phyloP scores from a whole-genome alignment of 2,113 vertebrate genomes.

The Petrocephalus microphthalmus region DNA sequence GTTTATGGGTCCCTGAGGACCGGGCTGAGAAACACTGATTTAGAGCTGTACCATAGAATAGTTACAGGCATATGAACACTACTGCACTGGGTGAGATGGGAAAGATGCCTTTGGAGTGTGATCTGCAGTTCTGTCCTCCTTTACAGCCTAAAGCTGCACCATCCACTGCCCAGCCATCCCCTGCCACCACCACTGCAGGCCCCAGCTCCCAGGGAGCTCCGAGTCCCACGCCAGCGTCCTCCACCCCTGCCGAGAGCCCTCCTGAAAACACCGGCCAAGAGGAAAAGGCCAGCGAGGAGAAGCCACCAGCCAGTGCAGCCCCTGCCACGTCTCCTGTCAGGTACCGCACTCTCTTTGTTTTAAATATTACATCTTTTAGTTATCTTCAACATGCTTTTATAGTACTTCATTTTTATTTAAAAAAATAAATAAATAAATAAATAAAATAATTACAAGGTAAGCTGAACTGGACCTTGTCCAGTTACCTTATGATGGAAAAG shows the following conservation, averaged over 20 bases:
- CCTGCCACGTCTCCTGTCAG: conserved; percentile 50
- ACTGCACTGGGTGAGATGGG: not conserved
- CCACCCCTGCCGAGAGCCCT: conserved; percentile 52
- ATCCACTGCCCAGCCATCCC: conserved; percentile 54
- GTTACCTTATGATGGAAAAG: not conserved
- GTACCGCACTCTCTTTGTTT: conserved; percentile 34
- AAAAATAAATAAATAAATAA: not conserved
- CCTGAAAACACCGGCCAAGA: conserved; percentile 56
- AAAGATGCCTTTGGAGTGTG: not conserved
- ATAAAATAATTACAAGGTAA: not conserved
- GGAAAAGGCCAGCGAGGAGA: conserved; percentile 62
- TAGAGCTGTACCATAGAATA: not conserved
- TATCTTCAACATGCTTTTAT: not conserved
- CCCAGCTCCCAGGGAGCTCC: conserved; percentile 50
- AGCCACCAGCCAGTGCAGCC: conserved; percentile 49
- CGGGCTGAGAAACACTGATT: not conserved
- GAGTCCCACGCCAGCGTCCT: conserved; percentile 46
- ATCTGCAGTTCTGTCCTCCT: not conserved
- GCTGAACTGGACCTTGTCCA: not conserved
- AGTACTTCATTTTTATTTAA: not conserved
- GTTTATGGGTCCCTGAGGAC: not conserved
- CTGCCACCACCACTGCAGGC: conserved; percentile 42
- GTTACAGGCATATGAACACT: not conserved
- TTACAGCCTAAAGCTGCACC: conserved; percentile 74
- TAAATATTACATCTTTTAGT: not conserved